These are phyloP conservation scores for Crotalus horridus DNA, from an alignment of 2,113 vertebrate species.

Conservation along the genomic window DNA sequence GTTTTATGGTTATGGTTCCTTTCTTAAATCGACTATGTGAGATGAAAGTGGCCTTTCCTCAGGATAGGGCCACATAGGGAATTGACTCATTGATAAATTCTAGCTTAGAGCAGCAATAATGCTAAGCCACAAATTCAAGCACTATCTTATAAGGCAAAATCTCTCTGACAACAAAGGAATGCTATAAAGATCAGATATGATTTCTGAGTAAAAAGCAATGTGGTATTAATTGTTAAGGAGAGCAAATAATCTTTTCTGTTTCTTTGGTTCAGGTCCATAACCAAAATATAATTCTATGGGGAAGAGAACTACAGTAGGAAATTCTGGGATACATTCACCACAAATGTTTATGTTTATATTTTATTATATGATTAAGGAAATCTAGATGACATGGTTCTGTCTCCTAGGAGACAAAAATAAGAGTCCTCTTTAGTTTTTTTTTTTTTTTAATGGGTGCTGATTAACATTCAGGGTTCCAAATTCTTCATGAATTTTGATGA, in stretches of 20 bases:
- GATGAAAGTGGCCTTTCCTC: not conserved
- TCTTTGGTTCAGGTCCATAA: not conserved
- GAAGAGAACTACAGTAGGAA: not conserved
- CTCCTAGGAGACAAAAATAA: not conserved
- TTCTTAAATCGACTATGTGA: not conserved
- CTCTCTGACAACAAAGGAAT: not conserved
- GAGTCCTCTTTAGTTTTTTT: not conserved
- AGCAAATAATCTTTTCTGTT: not conserved
- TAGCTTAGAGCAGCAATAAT: not conserved
- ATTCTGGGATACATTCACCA: not conserved
- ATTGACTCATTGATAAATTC: not conserved
- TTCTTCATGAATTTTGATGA: not conserved
- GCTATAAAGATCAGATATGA: not conserved
- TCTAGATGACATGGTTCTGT: not conserved
- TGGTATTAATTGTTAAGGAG: not conserved
- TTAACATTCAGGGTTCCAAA: not conserved
- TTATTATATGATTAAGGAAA: not conserved
- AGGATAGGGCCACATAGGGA: not conserved
- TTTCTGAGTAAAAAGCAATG: not conserved
- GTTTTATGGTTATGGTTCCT: not conserved
- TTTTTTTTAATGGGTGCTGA: not conserved
- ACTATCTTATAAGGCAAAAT: not conserved
- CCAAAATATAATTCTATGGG: not conserved
- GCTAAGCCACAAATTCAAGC: not conserved
- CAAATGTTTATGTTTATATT: not conserved